Percentiles rank a stretch among this genome's conserved stretches.
phyloP scores from a whole-genome alignment of 2,797 vertebrate genomes.

The Galagoides demidoff region DNA sequence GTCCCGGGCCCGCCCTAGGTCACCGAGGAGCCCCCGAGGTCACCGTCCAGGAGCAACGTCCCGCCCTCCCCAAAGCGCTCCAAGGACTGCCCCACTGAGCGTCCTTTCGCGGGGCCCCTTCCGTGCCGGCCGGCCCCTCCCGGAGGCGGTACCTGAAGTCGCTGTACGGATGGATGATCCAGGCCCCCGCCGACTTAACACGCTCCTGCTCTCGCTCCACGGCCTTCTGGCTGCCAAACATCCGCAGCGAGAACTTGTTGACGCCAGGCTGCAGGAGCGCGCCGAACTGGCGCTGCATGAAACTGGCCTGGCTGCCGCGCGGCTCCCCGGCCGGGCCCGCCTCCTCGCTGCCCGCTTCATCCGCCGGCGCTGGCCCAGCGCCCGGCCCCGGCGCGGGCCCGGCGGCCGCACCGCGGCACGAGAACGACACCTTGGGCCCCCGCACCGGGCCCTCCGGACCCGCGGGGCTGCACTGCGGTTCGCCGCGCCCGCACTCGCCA shows the following conservation, averaged over 20 bases:
- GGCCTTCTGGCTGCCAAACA: slow-evolving; percentile 99
- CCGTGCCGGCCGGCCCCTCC: not conserved
- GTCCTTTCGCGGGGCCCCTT: not conserved
- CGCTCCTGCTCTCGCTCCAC: slow-evolving; percentile 97
- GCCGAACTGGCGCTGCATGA: slow-evolving; percentile 97
- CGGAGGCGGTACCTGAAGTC: slow-evolving; percentile 94
- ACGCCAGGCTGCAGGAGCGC: slow-evolving; percentile 98
- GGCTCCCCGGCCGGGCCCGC: slow-evolving; percentile 90
- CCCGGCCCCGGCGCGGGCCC: slow-evolving; percentile 88
- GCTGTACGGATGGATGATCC: slow-evolving; percentile 99
- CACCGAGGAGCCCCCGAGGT: slow-evolving; percentile 60
- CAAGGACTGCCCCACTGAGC: slow-evolving; percentile 42
- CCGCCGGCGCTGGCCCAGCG: slow-evolving; percentile 85
- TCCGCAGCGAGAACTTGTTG: slow-evolving; percentile 99
- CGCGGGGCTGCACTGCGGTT: slow-evolving; percentile 87
- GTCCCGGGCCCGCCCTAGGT: slow-evolving; percentile 42
- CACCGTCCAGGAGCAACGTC: slow-evolving; percentile 47
- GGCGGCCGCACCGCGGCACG: slow-evolving; percentile 88
- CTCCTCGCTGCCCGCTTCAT: slow-evolving; percentile 87
- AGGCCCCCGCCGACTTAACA: slow-evolving; percentile 97
- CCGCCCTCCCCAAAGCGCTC: slow-evolving; percentile 41
- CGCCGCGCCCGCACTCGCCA: slow-evolving; percentile 89
- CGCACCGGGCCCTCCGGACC: slow-evolving; percentile 84
- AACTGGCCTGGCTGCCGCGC: slow-evolving; percentile 92
- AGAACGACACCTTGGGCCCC: slow-evolving; percentile 89